Percentiles rank a stretch among this genome's conserved stretches.
These are phyloP conservation scores for Habrosyne pyritoides DNA, from an alignment of 2,888 invertebrate species.

Conservation along the genomic window DNA sequence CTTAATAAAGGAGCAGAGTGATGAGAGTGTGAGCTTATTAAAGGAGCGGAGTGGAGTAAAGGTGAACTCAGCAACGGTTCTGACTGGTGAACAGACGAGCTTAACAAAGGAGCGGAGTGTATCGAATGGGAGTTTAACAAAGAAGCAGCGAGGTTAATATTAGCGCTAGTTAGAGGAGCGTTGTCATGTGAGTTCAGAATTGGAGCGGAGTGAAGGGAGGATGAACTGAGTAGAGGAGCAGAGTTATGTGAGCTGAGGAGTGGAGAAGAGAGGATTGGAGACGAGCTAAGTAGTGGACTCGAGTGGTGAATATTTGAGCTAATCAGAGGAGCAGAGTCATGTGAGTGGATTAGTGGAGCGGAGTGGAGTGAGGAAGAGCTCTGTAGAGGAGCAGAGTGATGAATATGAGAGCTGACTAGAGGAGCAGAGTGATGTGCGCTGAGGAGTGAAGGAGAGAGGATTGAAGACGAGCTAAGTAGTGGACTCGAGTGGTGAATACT, in stretches of 20 bases:
- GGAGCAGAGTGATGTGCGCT: not conserved
- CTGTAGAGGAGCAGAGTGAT: not conserved
- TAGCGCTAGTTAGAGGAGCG: too few relatives aligned
- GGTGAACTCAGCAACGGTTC: slow-evolving; percentile 8
- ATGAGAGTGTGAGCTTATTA: slow-evolving; percentile 15
- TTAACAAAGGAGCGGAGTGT: slow-evolving; percentile 25
- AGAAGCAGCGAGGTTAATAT: slow-evolving; percentile 10
- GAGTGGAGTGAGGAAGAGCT: not conserved
- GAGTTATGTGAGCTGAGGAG: slow-evolving; percentile 17
- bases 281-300: slow-evolving; percentile 11
- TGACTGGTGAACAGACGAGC: slow-evolving; percentile 15
- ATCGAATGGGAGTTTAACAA: slow-evolving; percentile 9
- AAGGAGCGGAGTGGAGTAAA: slow-evolving; percentile 17
- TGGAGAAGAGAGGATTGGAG: slow-evolving; percentile 16
- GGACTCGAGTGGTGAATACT: too few relatives aligned
- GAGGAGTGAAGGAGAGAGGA: not conserved
- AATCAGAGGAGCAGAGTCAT: slow-evolving; percentile 24
- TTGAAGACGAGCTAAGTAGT: not conserved
- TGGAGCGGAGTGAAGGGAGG: slow-evolving; percentile 24
- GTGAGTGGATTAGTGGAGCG: not conserved
- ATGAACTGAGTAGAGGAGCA: slow-evolving; percentile 17
- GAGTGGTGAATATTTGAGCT: slow-evolving; percentile 21
- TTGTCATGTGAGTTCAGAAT: slow-evolving; percentile 20
- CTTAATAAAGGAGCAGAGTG: slow-evolving; percentile 19
- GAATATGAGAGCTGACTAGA: not conserved